Evolutionary conservation across 2,797 vertebrate species (phyloP).

Genomic region (Scolopax bukidnonensis): DNA sequence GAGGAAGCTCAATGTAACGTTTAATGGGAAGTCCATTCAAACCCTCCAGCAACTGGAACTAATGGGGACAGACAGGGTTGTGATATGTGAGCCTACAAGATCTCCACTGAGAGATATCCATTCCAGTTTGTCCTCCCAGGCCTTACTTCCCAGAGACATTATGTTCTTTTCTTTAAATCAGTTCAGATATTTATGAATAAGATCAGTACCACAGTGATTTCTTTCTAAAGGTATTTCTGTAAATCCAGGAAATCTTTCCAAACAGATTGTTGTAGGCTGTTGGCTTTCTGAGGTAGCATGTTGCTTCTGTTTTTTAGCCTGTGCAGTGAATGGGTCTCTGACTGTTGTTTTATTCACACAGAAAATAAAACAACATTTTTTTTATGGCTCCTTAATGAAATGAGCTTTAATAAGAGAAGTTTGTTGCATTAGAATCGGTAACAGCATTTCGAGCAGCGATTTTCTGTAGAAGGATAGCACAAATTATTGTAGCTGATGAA

Average conservation of each 20-base stretch:
- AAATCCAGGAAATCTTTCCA: background rate
- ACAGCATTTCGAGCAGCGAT: background rate
- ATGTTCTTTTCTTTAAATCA: background rate
- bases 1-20: background rate
- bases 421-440: background rate
- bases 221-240: background rate
- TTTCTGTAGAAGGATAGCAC: background rate
- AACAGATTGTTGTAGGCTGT: background rate
- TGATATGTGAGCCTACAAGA: constrained; percentile 66
- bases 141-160: constrained; percentile 24
- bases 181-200: background rate
- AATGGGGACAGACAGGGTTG: constrained; percentile 63
- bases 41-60: constrained; percentile 64
- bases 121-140: constrained; percentile 29
- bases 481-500: background rate
- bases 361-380: background rate
- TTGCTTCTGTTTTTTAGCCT: background rate
- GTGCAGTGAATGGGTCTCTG: background rate
- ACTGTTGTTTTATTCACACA: background rate
- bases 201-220: background rate
- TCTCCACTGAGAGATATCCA: constrained; percentile 40
- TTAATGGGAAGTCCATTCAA: constrained; percentile 41
- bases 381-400: background rate
- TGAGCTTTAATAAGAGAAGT: background rate
- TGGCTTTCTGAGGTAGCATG: background rate